Percentiles rank a stretch among this genome's conserved stretches.
phyloP scores from a whole-genome alignment of 2,113 vertebrate genomes.

The Saccopteryx leptura region DNA sequence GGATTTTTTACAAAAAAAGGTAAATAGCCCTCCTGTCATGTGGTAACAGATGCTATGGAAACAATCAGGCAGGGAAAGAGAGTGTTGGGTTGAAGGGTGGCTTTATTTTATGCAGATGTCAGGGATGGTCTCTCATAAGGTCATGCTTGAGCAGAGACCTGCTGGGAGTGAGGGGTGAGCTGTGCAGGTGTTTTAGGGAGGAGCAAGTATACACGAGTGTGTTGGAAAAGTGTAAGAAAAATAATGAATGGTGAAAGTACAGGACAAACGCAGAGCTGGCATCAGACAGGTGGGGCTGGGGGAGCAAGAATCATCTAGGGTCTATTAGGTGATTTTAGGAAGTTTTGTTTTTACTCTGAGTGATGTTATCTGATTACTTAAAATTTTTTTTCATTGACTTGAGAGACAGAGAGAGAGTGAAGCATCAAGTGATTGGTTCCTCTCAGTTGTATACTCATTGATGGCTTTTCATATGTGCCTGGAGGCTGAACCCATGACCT shows the following conservation, averaged over 20 bases:
- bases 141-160: background rate
- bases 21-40: background rate
- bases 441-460: too few relatives aligned
- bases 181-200: background rate
- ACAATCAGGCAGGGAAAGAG: background rate
- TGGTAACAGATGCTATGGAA: background rate
- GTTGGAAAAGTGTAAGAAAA: background rate
- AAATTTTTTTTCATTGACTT: too few relatives aligned
- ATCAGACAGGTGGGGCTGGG: background rate
- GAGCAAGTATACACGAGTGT: background rate
- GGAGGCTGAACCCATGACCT: too few relatives aligned
- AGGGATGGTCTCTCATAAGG: background rate
- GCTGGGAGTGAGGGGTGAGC: background rate
- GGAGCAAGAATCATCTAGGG: background rate
- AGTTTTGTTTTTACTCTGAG: background rate
- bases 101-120: background rate
- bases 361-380: background rate
- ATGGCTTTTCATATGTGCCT: too few relatives aligned
- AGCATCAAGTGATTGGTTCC: too few relatives aligned
- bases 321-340: background rate
- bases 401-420: too few relatives aligned
- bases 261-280: background rate
- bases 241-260: background rate
- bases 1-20: background rate
- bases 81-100: background rate